Conservation (phyloP, 2,888 invertebrate species). For the Miltochrista miniata region DNA sequence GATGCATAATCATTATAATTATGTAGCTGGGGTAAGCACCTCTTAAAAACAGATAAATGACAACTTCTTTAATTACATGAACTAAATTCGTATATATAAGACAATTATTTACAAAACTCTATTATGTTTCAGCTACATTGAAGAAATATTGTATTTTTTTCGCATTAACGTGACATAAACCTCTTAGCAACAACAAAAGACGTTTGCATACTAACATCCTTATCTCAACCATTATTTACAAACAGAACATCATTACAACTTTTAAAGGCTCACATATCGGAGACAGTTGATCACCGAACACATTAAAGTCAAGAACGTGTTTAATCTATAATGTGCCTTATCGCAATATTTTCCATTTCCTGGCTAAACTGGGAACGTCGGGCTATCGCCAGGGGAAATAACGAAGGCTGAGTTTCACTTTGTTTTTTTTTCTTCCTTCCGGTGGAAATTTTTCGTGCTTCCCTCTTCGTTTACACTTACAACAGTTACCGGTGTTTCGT, state of each 20-base stretch:
- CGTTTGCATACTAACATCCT: constrained; percentile 57
- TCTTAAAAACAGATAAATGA: no score
- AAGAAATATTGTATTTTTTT: constrained; percentile 13
- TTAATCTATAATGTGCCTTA: constrained; percentile 84
- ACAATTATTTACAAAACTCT: no score
- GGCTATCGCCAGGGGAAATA: constrained; percentile 81
- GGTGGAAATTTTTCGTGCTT: constrained; percentile 72
- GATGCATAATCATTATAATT: no score
- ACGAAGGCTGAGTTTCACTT: constrained; percentile 81
- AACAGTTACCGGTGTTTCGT: constrained; percentile 73
- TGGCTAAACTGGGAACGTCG: constrained; percentile 69
- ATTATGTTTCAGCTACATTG: background rate
- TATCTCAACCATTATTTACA: constrained; percentile 64
- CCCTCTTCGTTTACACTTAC: constrained; percentile 82
- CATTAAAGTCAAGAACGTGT: constrained; percentile 73
- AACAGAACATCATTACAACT: constrained; percentile 60
- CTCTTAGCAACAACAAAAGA: constrained; percentile 38
- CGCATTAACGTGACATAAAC: constrained; percentile 20
- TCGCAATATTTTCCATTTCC: constrained; percentile 84
- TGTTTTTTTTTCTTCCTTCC: constrained; percentile 66
- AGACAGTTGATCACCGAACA: constrained; percentile 66
- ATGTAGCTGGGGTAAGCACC: no score
- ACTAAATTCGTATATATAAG: no score
- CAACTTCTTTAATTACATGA: no score
- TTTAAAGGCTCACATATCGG: constrained; percentile 58